Percentiles rank a stretch among this genome's conserved stretches.
phyloP scores from a whole-genome alignment of 1,140 invertebrate species.

The Drosophila sechellia region DNA sequence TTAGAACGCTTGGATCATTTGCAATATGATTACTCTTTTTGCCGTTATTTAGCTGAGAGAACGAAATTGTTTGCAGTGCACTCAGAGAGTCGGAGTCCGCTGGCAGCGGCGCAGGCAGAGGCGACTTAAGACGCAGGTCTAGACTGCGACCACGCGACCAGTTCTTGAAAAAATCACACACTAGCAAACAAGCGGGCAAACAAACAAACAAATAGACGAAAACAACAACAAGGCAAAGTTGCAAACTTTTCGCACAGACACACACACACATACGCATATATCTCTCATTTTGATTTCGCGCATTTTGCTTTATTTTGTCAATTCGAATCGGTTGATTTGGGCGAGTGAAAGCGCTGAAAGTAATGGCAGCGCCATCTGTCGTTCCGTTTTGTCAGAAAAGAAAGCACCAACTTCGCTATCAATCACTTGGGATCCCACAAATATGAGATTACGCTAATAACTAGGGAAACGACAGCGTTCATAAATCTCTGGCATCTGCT shows the following conservation, averaged over 20 bases:
- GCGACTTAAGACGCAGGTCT: constrained; percentile 49
- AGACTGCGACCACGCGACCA: constrained; percentile 55
- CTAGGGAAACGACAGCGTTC: background rate
- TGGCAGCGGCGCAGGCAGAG: constrained; percentile 22
- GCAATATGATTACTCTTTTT: no score
- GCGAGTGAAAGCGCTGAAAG: constrained; percentile 47
- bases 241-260: constrained; percentile 30
- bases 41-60: no score
- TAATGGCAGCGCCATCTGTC: constrained; percentile 43
- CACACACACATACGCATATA: background rate
- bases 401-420: constrained; percentile 32
- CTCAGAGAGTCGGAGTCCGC: background rate
- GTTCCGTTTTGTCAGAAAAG: constrained; percentile 31
- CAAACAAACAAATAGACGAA: constrained; percentile 21
- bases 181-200: constrained; percentile 2
- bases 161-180: constrained; percentile 38
- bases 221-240: constrained; percentile 18
- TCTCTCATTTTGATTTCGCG: constrained; percentile 14
- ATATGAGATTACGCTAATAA: constrained; percentile 13
- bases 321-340: constrained; percentile 46
- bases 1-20: no score
- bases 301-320: constrained; percentile 32
- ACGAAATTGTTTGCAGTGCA: constrained; percentile 10
- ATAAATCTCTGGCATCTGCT: background rate
- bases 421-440: constrained; percentile 19